Conservation (phyloP, 92 coral and sea anemone species). For the Hydrozoanthus gracilis region DNA sequence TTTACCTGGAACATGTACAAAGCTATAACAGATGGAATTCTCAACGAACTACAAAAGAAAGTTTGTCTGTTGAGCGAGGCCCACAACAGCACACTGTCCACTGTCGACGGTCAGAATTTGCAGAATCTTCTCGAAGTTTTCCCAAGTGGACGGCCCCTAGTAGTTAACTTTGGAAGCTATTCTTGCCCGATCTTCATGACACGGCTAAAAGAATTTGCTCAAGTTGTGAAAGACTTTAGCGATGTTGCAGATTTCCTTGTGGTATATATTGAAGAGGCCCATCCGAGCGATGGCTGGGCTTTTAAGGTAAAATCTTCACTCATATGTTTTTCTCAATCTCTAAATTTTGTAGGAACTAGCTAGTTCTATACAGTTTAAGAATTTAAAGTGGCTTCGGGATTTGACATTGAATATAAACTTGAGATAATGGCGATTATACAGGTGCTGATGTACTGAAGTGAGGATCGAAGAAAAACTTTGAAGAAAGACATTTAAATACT, state of each 20-base stretch:
- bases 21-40: constrained; percentile 60
- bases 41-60: constrained; percentile 64
- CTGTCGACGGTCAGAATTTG: constrained; percentile 55
- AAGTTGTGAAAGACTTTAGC: constrained; percentile 77
- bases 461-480: neutral
- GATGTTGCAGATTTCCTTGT: constrained; percentile 84
- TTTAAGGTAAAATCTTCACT: constrained; percentile 58
- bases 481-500: neutral
- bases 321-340: neutral
- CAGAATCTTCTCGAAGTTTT: constrained; percentile 65
- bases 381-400: no score
- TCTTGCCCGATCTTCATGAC: constrained; percentile 82
- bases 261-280: constrained; percentile 91
- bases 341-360: neutral
- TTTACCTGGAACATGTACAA: constrained; percentile 77
- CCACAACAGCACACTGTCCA: constrained; percentile 66
- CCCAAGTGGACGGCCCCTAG: constrained; percentile 70
- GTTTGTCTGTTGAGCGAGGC: constrained; percentile 62
- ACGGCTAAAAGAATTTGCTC: constrained; percentile 67
- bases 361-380: no score
- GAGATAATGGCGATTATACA: no score
- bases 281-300: constrained; percentile 90
- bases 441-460: no score
- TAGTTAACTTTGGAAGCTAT: constrained; percentile 83
- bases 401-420: no score